Evolutionary conservation across 2,888 invertebrate species (phyloP).

Genomic region (Aporophyla nigra): DNA sequence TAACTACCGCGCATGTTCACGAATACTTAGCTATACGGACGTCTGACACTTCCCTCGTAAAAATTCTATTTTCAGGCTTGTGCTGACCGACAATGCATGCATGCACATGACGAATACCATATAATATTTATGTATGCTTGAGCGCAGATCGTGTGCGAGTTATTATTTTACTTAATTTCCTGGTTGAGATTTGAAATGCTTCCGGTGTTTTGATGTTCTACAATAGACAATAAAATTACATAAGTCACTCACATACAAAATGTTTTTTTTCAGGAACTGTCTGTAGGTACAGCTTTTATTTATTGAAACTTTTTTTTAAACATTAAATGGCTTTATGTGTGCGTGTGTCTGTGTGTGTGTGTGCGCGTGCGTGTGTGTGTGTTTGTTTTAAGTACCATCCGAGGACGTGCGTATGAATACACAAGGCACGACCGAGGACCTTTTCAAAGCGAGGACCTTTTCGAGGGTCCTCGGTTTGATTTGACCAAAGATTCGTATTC

Average conservation of each 20-base stretch:
- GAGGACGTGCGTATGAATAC: no score
- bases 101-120: conserved; percentile 62
- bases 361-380: no score
- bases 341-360: no score
- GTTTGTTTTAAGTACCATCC: no score
- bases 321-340: no score
- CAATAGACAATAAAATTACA: conserved; percentile 8
- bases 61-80: conserved; percentile 63
- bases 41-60: conserved; percentile 64
- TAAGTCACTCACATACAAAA: neutral
- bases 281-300: neutral
- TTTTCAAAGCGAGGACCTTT: no score
- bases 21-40: conserved; percentile 64
- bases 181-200: conserved; percentile 24
- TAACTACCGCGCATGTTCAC: conserved; percentile 67
- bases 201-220: conserved; percentile 38
- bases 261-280: neutral
- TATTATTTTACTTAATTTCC: conserved; percentile 50
- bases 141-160: conserved; percentile 40
- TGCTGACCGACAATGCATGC: conserved; percentile 65
- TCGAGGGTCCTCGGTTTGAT: no score
- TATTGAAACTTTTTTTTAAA: neutral
- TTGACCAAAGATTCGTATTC: no score
- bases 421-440: no score
- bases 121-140: conserved; percentile 58